Evolutionary conservation across 1,140 invertebrate genomes (phyloP).

Genomic region (Littorina saxatilis): DNA sequence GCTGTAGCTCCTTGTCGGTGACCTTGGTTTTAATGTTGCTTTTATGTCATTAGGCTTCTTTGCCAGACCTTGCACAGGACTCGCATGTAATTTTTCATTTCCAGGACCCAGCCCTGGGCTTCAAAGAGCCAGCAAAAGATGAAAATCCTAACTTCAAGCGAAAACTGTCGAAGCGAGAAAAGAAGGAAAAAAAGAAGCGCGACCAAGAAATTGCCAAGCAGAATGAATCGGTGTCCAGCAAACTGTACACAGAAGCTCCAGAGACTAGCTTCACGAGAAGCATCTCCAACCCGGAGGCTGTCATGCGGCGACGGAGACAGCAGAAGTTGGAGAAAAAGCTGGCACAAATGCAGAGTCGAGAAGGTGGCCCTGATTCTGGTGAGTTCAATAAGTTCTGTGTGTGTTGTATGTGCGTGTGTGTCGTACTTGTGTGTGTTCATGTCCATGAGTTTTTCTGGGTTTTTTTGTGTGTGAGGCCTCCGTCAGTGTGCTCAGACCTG

Average conservation of each 20-base stretch:
- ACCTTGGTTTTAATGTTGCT: too few relatives aligned
- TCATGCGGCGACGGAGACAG: constrained; percentile 97
- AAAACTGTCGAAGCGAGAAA: constrained; percentile 98
- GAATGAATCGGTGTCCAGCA: constrained; percentile 66
- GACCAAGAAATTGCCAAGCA: constrained; percentile 88
- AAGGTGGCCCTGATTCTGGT: constrained; percentile 83
- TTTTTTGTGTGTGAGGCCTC: not conserved
- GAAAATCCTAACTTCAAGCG: constrained; percentile 80
- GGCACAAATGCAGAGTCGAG: constrained; percentile 94
- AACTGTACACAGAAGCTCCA: constrained; percentile 85
- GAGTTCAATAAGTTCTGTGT: constrained; percentile 8
- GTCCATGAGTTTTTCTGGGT: not conserved
- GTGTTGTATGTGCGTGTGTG: not conserved
- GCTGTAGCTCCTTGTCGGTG: too few relatives aligned
- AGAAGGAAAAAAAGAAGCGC: constrained; percentile 98
- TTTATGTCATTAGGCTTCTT: too few relatives aligned
- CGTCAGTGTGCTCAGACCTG: too few relatives aligned
- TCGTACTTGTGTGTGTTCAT: not conserved
- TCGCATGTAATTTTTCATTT: too few relatives aligned
- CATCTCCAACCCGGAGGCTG: constrained; percentile 99
- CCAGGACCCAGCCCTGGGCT: constrained; percentile 22
- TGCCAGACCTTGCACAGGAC: too few relatives aligned
- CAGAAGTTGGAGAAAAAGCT: constrained; percentile 98
- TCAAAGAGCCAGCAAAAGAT: constrained; percentile 6
- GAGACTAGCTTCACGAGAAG: constrained; percentile 96